phyloP scores from a whole-genome alignment of 2,797 vertebrate species.

The Sebastes kiyomatsui region DNA sequence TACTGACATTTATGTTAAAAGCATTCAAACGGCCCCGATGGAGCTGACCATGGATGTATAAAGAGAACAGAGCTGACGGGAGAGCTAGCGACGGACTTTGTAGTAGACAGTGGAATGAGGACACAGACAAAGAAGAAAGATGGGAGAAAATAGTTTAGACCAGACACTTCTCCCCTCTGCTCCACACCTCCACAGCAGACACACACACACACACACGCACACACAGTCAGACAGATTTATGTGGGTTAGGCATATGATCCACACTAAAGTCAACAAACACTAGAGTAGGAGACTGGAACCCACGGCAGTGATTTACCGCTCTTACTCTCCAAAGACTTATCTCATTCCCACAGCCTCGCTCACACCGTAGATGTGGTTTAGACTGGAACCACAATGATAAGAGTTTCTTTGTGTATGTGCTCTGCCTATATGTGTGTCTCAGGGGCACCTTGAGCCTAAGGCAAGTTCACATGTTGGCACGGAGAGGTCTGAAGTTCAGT shows the following conservation, averaged over 20 bases:
- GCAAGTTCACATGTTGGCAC: constrained; percentile 33
- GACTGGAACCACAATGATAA: constrained; percentile 63
- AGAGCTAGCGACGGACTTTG: too few species aligned
- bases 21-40: too few species aligned
- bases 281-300: constrained; percentile 28
- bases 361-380: constrained; percentile 46
- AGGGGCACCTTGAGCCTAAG: constrained; percentile 51
- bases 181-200: neutral
- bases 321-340: constrained; percentile 37
- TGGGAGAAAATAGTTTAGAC: neutral
- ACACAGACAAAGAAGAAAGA: neutral
- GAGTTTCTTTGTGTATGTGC: constrained; percentile 47
- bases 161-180: constrained; percentile 4
- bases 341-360: constrained; percentile 46
- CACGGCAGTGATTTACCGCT: constrained; percentile 48
- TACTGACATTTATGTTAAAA: too few species aligned
- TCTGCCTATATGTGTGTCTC: constrained; percentile 9
- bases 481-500: constrained; percentile 29
- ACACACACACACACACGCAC: neutral
- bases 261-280: constrained; percentile 49
- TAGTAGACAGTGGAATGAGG: neutral
- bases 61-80: too few species aligned
- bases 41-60: too few species aligned
- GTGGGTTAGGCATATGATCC: constrained; percentile 33
- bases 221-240: constrained; percentile 7